Conservation (phyloP, 37 sponge, comb jelly and placozoan species). For the Agelas oroides region DNA sequence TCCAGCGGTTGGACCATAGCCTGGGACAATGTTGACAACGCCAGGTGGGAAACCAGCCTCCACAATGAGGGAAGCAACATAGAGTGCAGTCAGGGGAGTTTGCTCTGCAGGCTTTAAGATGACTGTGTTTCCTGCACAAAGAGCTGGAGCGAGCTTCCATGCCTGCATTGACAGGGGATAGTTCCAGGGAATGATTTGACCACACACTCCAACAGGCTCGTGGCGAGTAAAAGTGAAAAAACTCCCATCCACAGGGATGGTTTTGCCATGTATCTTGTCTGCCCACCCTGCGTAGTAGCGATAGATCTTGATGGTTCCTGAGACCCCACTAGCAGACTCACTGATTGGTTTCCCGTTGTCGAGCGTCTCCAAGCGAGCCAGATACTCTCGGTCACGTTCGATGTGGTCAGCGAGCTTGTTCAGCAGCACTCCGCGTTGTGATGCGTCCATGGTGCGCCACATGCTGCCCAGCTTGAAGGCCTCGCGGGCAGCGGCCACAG, state of each 20-base stretch:
- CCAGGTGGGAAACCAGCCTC: conserved; percentile 99
- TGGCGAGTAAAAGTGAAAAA: conserved; percentile 91
- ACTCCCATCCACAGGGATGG: conserved; percentile 91
- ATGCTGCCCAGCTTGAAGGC: conserved; percentile 89
- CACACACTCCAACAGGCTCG: conserved; percentile 97
- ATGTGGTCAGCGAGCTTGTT: conserved; percentile 91
- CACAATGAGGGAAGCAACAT: conserved; percentile 80
- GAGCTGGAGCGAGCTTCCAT: conserved; percentile 98
- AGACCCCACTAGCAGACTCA: conserved; percentile 64
- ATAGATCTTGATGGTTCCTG: conserved; percentile 67
- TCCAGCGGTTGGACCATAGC: conserved; percentile 98
- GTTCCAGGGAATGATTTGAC: conserved; percentile 99
- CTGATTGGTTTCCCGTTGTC: conserved; percentile 95
- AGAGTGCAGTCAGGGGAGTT: conserved; percentile 96
- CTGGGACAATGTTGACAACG: conserved; percentile 93
- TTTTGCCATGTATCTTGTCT: conserved; percentile 98
- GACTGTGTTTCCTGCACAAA: conserved; percentile 86
- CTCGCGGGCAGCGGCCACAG: conserved; percentile 90
- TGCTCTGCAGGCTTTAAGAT: conserved; percentile 96
- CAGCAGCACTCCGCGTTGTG: conserved; percentile 86
- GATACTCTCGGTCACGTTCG: conserved; percentile 92
- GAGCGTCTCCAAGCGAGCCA: conserved; percentile 90
- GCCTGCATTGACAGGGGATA: conserved; percentile 96
- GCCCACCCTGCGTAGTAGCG: conserved; percentile 98
- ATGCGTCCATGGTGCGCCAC: conserved; percentile 98